phyloP scores from a whole-genome alignment of 2,888 invertebrate genomes.

The Buathra laborator region DNA sequence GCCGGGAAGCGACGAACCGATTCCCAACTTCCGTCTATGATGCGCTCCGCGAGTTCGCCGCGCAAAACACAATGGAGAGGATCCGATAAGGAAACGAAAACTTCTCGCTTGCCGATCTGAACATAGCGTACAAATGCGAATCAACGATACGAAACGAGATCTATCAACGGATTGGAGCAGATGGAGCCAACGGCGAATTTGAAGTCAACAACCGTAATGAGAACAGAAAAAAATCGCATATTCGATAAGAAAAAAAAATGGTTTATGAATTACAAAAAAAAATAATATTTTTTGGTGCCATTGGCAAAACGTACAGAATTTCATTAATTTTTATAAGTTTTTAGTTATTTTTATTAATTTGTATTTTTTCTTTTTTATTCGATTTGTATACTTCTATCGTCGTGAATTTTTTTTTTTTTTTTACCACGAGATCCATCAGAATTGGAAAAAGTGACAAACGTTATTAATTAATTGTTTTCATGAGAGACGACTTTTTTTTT shows the following conservation, averaged over 20 bases:
- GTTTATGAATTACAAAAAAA: too few relatives aligned
- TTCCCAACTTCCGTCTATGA: constrained; percentile 48
- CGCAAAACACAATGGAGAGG: constrained; percentile 30
- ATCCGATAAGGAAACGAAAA: constrained; percentile 44
- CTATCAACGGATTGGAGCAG: constrained; percentile 49
- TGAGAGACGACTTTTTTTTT: not conserved
- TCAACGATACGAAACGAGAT: constrained; percentile 65
- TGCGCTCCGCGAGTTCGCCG: constrained; percentile 15
- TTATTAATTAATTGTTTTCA: not conserved
- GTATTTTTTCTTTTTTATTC: too few relatives aligned
- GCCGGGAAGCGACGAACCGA: constrained; percentile 56
- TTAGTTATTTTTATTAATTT: too few relatives aligned
- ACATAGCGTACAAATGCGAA: constrained; percentile 10
- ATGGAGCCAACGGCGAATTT: not conserved
- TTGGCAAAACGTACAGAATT: too few relatives aligned
- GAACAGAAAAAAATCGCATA: not conserved
- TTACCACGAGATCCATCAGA: not conserved
- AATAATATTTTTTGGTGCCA: too few relatives aligned
- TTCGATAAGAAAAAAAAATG: not conserved
- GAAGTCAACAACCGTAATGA: not conserved
- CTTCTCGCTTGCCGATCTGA: constrained; percentile 10
- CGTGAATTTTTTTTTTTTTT: too few relatives aligned
- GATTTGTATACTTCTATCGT: too few relatives aligned
- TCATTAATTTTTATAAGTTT: too few relatives aligned
- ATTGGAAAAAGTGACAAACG: not conserved